phyloP scores from a whole-genome alignment of 1,140 invertebrate species.

The Dolichoris vasculosae region DNA sequence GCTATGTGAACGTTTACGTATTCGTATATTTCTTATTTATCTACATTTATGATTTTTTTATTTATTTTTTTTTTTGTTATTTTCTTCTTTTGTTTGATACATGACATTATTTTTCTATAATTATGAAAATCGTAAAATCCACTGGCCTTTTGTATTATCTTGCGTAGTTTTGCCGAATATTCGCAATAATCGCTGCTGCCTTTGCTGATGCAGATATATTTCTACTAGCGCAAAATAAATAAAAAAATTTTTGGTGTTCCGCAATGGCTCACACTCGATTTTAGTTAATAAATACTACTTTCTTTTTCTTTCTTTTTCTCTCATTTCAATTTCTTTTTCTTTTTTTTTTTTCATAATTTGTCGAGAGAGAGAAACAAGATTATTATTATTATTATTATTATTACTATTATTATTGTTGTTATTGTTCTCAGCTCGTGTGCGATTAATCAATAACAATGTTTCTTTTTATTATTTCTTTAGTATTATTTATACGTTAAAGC shows the following conservation, averaged over 20 bases:
- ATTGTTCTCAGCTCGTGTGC: slow-evolving; percentile 17
- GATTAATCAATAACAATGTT: slow-evolving; percentile 22
- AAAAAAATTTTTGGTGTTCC: slow-evolving; percentile 14
- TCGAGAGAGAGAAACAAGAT: background rate
- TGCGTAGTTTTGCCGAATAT: slow-evolving; percentile 15
- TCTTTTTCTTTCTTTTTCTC: background rate
- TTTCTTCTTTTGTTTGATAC: slow-evolving; percentile 37
- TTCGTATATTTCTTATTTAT: slow-evolving; percentile 48
- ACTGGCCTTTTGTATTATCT: slow-evolving; percentile 30
- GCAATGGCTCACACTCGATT: slow-evolving; percentile 41
- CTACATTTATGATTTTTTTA: slow-evolving; percentile 27
- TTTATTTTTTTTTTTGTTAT: too few relatives aligned
- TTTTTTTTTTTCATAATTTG: background rate
- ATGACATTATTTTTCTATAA: slow-evolving; percentile 24
- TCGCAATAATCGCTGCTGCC: slow-evolving; percentile 51
- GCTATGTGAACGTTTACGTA: slow-evolving; percentile 55
- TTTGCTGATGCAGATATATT: slow-evolving; percentile 18
- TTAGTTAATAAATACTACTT: slow-evolving; percentile 9
- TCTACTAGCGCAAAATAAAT: slow-evolving; percentile 8
- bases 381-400: too few relatives aligned
- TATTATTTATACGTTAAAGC: background rate
- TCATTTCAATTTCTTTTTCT: background rate
- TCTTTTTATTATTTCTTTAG: slow-evolving; percentile 13
- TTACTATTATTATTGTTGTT: too few relatives aligned
- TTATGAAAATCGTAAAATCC: slow-evolving; percentile 22